phyloP scores from a whole-genome alignment of 2,888 invertebrate genomes.

The Ormyrus nitidulus region DNA sequence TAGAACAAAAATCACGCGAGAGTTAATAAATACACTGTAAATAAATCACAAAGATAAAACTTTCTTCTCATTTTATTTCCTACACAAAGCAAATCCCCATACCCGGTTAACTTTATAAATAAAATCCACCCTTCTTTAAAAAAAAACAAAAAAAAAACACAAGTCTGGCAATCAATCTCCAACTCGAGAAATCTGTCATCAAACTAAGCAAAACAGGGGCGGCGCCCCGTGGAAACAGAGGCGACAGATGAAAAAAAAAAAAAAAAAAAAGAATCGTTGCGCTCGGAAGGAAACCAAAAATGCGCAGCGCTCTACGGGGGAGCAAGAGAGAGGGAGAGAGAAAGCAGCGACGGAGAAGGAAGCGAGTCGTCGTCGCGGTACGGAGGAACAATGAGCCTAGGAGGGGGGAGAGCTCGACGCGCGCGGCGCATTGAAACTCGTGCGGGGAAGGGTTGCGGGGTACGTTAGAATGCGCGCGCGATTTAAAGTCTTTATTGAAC shows the following conservation, averaged over 20 bases:
- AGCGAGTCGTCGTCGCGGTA: constrained; percentile 46
- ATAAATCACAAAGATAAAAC: too few species aligned
- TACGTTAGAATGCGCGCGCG: constrained; percentile 14
- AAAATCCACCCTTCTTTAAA: too few species aligned
- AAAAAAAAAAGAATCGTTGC: neutral
- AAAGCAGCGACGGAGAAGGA: constrained; percentile 23
- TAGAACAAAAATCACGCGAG: too few species aligned
- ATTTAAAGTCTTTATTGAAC: constrained; percentile 14
- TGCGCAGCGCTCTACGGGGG: neutral
- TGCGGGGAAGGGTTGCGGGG: neutral
- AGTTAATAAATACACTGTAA: too few species aligned
- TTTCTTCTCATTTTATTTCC: too few species aligned
- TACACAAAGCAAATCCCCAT: too few species aligned
- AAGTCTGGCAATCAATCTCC: too few species aligned
- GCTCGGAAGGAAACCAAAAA: constrained; percentile 13
- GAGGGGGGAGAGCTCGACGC: constrained; percentile 1
- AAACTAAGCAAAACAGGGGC: neutral
- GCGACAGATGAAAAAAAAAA: neutral
- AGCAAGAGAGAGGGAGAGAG: neutral
- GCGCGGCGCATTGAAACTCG: neutral
- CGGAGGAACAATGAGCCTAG: constrained; percentile 52
- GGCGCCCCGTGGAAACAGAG: neutral
- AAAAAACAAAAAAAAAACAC: too few species aligned
- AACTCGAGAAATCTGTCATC: neutral
- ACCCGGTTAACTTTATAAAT: too few species aligned